Evolutionary conservation across 2,797 vertebrate species (phyloP).

Genomic region (Gallinago solitaria): DNA sequence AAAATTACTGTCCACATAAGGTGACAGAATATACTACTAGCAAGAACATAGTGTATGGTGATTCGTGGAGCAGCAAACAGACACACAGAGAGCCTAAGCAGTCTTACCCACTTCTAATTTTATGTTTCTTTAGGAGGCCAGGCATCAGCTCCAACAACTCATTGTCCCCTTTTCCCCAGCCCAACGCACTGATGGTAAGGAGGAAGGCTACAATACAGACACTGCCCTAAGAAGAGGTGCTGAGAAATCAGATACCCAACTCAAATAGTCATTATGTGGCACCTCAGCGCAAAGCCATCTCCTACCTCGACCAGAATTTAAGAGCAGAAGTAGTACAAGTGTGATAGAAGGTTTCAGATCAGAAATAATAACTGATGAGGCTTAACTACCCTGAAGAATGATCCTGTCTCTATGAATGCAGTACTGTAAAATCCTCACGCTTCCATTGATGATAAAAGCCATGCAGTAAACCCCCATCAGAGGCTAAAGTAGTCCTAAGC

Average conservation of each 20-base stretch:
- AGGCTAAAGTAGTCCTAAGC: not conserved
- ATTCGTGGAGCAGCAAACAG: not conserved
- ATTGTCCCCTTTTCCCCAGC: not conserved
- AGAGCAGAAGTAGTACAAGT: not conserved
- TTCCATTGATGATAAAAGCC: not conserved
- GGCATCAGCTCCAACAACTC: not conserved
- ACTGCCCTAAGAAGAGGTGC: not conserved
- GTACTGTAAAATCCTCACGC: not conserved
- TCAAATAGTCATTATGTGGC: not conserved
- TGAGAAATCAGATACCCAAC: not conserved
- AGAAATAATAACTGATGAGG: not conserved
- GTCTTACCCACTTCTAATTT: not conserved
- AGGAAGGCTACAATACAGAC: not conserved
- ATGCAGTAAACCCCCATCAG: not conserved
- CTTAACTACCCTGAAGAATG: not conserved
- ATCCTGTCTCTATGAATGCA: not conserved
- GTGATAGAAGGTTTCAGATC: not conserved
- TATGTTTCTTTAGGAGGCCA: not conserved
- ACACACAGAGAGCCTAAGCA: not conserved
- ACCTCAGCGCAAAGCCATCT: not conserved
- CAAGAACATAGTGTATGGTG: not conserved
- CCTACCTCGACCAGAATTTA: not conserved
- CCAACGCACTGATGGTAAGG: rapidly evolving
- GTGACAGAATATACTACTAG: not conserved
- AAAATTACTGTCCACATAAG: not conserved